These are phyloP conservation scores for Ectemnius continuus DNA, from an alignment of 2,888 invertebrate genomes.

Conservation along the genomic window DNA sequence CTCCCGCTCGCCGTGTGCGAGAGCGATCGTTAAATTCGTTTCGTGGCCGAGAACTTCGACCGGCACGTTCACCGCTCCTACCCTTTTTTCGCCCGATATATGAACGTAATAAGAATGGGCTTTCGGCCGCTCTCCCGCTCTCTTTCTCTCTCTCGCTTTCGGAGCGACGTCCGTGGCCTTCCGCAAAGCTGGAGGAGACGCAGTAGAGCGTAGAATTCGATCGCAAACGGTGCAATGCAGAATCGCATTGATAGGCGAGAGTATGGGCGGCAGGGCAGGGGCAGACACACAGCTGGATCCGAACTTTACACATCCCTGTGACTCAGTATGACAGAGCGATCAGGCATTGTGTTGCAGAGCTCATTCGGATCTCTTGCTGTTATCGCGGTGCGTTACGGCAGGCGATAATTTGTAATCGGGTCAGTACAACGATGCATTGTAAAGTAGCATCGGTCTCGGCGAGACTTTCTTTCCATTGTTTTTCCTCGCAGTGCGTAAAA, in stretches of 20 bases:
- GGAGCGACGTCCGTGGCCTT: background rate
- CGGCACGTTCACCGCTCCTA: slow-evolving; percentile 46
- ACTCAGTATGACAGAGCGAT: background rate
- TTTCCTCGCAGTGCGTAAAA: slow-evolving; percentile 1
- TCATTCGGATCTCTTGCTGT: slow-evolving; percentile 41
- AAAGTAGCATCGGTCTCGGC: slow-evolving; percentile 23
- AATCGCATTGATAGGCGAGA: slow-evolving; percentile 3
- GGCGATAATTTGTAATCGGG: slow-evolving; percentile 60
- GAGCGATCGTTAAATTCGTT: slow-evolving; percentile 65
- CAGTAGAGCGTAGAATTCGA: background rate
- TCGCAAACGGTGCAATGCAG: background rate
- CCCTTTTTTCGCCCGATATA: slow-evolving; percentile 19
- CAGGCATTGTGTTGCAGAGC: slow-evolving; percentile 19
- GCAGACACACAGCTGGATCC: background rate
- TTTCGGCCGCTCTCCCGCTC: background rate
- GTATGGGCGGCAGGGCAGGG: background rate
- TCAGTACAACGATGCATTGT: slow-evolving; percentile 61
- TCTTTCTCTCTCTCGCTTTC: no score
- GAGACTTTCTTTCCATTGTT: slow-evolving; percentile 18
- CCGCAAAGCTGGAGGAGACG: background rate
- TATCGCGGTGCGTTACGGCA: slow-evolving; percentile 47
- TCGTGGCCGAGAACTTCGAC: slow-evolving; percentile 65
- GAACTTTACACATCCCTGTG: background rate
- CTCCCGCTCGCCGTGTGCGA: slow-evolving; percentile 59
- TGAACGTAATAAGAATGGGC: slow-evolving; percentile 1